Percentiles rank a stretch among this genome's conserved stretches.
Evolutionary conservation across 2,797 vertebrate genomes (phyloP).

Genomic region (Hipposideros larvatus): DNA sequence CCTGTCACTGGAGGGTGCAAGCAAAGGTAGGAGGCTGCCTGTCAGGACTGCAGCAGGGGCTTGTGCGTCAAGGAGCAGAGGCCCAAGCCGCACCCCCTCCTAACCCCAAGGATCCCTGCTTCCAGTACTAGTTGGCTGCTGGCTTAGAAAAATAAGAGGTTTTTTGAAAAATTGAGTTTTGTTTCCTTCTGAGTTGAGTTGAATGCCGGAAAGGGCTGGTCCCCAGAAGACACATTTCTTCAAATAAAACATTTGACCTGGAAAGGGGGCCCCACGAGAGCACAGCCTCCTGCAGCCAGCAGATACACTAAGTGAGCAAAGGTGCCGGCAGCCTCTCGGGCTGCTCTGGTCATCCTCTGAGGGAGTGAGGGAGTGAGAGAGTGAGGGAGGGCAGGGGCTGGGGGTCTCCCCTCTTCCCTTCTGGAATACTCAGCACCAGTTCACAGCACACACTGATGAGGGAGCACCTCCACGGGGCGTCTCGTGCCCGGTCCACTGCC

Average conservation of each 20-base stretch:
- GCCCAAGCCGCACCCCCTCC: neutral
- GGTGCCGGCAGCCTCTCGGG: constrained; percentile 8
- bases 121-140: neutral
- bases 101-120: neutral
- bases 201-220: constrained; percentile 57
- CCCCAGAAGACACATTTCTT: constrained; percentile 33
- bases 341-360: neutral
- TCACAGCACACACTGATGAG: neutral
- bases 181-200: constrained; percentile 19
- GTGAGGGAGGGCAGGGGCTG: neutral
- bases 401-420: too few species aligned
- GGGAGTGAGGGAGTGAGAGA: neutral
- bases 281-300: constrained; percentile 47
- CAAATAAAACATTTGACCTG: constrained; percentile 81
- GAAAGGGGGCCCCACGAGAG: constrained; percentile 69
- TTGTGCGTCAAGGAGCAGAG: neutral
- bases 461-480: neutral
- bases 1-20: neutral
- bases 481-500: neutral
- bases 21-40: neutral
- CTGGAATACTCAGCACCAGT: neutral
- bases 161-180: constrained; percentile 33
- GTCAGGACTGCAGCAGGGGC: neutral
- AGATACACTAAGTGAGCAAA: constrained; percentile 22
- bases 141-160: constrained; percentile 7